A percentile compares a stretch with the other conserved stretches of the same genome.
These are phyloP conservation scores for Cuculus canorus DNA, from an alignment of 2,797 vertebrate genomes.

Conservation along the genomic window DNA sequence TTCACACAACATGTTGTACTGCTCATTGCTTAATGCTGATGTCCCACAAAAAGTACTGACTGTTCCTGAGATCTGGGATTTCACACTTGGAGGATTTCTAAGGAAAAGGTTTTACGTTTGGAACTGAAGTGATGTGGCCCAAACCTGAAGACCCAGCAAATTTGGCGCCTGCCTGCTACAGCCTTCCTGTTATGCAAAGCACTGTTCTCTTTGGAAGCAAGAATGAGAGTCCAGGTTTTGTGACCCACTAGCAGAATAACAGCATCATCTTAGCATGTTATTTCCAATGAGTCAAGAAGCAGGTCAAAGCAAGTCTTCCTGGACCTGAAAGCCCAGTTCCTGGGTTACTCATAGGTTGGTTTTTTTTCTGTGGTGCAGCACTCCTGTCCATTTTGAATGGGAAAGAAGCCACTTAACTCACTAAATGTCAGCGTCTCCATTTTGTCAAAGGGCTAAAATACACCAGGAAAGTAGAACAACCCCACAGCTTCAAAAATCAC, in stretches of 20 bases:
- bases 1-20: background rate
- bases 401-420: background rate
- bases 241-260: background rate
- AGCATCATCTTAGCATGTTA: rapidly evolving
- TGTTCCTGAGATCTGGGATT: background rate
- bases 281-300: background rate
- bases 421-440: background rate
- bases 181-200: background rate
- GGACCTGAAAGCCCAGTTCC: background rate
- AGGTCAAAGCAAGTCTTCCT: background rate
- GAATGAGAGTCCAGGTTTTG: background rate
- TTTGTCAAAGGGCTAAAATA: background rate
- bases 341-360: background rate
- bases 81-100: background rate
- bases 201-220: background rate
- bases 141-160: rapidly evolving
- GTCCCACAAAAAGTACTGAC: background rate
- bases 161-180: rapidly evolving
- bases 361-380: background rate
- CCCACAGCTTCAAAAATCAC: background rate
- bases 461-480: background rate
- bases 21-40: background rate
- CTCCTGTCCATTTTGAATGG: background rate
- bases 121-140: background rate
- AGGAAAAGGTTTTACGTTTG: background rate